Base-by-base conservation (phyloP, 1,140 invertebrate species). In the Medauroidea extradentata region DNA sequence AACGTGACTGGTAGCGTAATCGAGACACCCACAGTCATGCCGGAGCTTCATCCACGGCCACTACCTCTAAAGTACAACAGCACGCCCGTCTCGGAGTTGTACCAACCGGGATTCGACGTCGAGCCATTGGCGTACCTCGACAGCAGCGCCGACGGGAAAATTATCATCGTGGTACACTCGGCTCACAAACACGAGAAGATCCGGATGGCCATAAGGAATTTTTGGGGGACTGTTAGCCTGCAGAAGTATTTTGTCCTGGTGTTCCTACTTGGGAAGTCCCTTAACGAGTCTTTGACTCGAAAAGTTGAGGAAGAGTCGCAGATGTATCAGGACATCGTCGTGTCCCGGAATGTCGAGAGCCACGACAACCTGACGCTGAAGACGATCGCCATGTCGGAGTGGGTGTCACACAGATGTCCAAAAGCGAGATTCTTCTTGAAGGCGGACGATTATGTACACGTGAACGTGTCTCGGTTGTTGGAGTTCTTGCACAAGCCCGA, bases 391-490 rank as follows among this genome's bases (percentile, higher is more conserved):
- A 87, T 88, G 69, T 73, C 94, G 48, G 90, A 94, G 71, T 93
- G 90, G 91, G 81, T 86, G 0, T 83, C 87, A 66, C 84, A 79
- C 50, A 88, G 90, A 67, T 95, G 91, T 71, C 81, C 85, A 13
- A 79, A 81, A 54, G 87, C 84, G 25, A 81, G 80, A 60, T 91
- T 85, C 65, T 73, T 94, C 50, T 77, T 94, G 24, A 94, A 95
- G 77, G 93, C 90, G 0, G 91, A 94, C 69, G 91, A 94, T 71
- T 91, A 94, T 72, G 93, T 94, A 90, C 93, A 93, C 69, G 91
- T 94, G 41, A 93, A 94, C 74, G 82, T 94, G 60, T 85, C 85
- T 43, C 82, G 85, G 38, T 74, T 94, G 43, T 73, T 93, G 25
- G 72, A 72, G 7, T 91, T 93, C 69, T 78, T 88, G 29, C 78